phyloP scores from a whole-genome alignment of 2,113 vertebrate genomes.

The Chauna torquata region DNA sequence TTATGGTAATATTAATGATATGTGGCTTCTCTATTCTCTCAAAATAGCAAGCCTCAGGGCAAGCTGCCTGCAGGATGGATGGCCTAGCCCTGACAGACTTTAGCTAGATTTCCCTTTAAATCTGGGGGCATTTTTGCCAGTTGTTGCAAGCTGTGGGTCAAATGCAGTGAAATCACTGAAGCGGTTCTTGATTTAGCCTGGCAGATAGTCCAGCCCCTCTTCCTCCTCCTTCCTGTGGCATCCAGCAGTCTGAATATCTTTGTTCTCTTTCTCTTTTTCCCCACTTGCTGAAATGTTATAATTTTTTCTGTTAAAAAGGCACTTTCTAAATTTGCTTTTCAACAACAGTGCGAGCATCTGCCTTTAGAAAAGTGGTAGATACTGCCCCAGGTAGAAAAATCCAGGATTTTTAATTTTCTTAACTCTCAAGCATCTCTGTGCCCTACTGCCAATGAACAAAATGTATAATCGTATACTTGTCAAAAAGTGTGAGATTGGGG shows the following conservation, averaged over 20 bases:
- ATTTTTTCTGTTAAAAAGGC: background rate
- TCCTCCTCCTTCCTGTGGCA: background rate
- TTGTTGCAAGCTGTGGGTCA: conserved; percentile 27
- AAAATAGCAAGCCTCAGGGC: conserved; percentile 31
- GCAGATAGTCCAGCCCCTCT: conserved; percentile 6
- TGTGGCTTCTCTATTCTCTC: background rate
- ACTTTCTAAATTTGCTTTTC: background rate
- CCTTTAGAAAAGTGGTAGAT: background rate
- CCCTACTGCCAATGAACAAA: background rate
- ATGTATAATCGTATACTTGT: accelerated
- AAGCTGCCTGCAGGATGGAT: conserved; percentile 57
- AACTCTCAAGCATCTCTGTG: background rate
- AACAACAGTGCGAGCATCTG: accelerated
- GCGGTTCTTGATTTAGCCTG: background rate
- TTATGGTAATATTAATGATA: conserved; percentile 31
- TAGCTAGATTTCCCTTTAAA: background rate
- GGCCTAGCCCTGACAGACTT: background rate
- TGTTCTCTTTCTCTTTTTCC: background rate
- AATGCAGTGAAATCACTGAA: background rate
- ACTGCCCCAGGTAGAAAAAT: background rate
- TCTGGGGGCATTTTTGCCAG: conserved; percentile 3
- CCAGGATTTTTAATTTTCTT: background rate
- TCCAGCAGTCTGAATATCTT: background rate
- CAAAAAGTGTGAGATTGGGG: background rate
- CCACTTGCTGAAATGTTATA: background rate